phyloP scores from a whole-genome alignment of 2,797 vertebrate genomes.

The Merluccius polli region DNA sequence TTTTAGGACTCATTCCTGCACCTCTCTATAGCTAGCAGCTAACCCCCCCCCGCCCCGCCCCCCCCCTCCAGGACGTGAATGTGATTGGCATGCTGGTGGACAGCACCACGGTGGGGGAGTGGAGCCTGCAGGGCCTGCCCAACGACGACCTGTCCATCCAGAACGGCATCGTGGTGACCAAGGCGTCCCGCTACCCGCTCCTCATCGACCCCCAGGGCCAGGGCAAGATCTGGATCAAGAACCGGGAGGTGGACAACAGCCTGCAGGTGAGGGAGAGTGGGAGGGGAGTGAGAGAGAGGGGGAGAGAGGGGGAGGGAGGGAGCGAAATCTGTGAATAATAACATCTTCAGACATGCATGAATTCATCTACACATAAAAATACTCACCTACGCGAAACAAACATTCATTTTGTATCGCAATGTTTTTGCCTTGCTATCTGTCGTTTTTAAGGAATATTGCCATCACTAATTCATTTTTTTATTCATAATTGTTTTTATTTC shows the following conservation, averaged over 20 bases:
- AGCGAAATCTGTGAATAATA: too few species aligned
- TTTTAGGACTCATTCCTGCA: too few species aligned
- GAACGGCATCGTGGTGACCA: conserved; percentile 84
- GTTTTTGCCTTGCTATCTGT: too few species aligned
- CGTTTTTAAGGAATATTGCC: too few species aligned
- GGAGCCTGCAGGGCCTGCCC: conserved; percentile 83
- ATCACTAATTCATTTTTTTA: too few species aligned
- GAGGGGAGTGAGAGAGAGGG: not conserved
- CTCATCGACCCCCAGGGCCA: conserved; percentile 86
- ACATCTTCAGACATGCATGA: not conserved
- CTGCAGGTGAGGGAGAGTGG: conserved; percentile 69
- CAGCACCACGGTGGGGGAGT: conserved; percentile 76
- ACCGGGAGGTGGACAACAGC: conserved; percentile 73
- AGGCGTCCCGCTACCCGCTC: conserved; percentile 79
- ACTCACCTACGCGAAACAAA: not conserved
- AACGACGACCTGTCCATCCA: conserved; percentile 83
- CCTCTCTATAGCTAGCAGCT: too few species aligned
- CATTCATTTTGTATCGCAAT: too few species aligned
- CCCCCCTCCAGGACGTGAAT: conserved; percentile 71
- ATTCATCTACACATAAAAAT: not conserved
- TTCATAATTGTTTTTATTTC: too few species aligned
- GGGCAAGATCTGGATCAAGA: conserved; percentile 85
- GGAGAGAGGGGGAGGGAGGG: too few species aligned
- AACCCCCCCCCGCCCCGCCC: too few species aligned
- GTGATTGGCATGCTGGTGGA: conserved; percentile 79